Conservation (phyloP, 2,888 invertebrate genomes). For the Nomada hirtipes region DNA sequence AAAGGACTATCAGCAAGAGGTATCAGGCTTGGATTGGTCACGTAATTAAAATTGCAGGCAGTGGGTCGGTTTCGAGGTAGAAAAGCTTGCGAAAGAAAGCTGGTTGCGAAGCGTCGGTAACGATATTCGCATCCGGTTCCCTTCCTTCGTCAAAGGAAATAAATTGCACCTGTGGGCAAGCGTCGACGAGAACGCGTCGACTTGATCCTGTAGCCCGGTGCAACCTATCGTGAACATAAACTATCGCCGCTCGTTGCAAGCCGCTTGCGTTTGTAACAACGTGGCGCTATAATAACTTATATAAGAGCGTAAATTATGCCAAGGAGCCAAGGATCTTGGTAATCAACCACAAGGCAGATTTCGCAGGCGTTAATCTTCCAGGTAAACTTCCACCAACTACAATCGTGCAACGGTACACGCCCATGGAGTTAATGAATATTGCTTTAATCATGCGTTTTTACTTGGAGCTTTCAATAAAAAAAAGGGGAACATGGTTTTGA, state of each 20-base stretch:
- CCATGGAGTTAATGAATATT: conserved; percentile 24
- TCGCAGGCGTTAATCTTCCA: conserved; percentile 50
- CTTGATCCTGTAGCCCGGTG: not conserved
- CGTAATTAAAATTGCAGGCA: conserved; percentile 48
- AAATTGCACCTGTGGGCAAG: conserved; percentile 48
- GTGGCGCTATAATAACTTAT: conserved; percentile 49
- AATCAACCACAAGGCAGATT: conserved; percentile 64
- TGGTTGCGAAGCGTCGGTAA: conserved; percentile 28
- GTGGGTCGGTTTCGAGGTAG: not conserved
- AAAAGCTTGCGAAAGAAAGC: conserved; percentile 25
- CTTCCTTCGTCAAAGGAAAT: conserved; percentile 49
- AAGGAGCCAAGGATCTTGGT: conserved; percentile 45
- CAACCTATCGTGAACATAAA: conserved; percentile 54
- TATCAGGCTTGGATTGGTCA: conserved; percentile 17
- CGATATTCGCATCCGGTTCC: conserved; percentile 53
- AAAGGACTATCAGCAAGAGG: not conserved
- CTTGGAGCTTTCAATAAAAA: not conserved
- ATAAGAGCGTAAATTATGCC: conserved; percentile 45
- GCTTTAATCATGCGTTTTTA: conserved; percentile 17
- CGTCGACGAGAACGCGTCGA: conserved; percentile 25
- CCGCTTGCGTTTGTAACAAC: conserved; percentile 37
- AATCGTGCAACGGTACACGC: conserved; percentile 24
- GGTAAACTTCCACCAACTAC: conserved; percentile 31
- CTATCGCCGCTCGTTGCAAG: conserved; percentile 45
- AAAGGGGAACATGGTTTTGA: conserved; percentile 7